Base-by-base conservation (phyloP, 2,113 vertebrate species). In the Gnathonemus longibarbis region DNA sequence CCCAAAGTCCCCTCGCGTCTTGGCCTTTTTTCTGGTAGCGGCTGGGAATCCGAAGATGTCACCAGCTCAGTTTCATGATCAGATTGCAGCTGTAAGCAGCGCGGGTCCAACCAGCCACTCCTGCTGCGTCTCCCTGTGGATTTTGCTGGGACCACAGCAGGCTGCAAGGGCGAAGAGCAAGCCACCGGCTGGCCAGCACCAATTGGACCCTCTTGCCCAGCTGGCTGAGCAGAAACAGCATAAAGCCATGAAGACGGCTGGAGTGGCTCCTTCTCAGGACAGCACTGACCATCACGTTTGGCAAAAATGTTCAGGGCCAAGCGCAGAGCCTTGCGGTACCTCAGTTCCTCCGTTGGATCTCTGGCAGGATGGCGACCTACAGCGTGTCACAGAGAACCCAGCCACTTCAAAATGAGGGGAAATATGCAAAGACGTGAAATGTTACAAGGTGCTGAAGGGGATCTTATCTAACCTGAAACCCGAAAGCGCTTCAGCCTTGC, bases 301-400 rank as follows among this genome's bases (percentile, higher is more conserved):
- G 11, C 49, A 27, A 88, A 70, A 17, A 48, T 39, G 27, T 84
- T 49, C 27, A 84, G 31, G 62, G 87, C 90, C 90, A 90, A 70
- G 46, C 87, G 74, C 53, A 90, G 53, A 24, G 35, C 87, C 27
- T 35, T 84, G 13, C 77, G 53, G 46, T 49, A 53, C 53, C 49
- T 58, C 77, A 90, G 50, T 17, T 89, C 77, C 21, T 84, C 10
- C 35, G 45, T 52, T n/a, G 53, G 74, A 50, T 39, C 77, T 52
- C 24, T 35, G 19, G 66, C 11, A 70, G 58, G 9, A 19, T 17
- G 31, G 11, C 24, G 35, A 19, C 58, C 66, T 53, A 27, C n/a
- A 77, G 19, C 8, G 19, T 9, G 31, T 31, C 31, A 39, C 70
- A 80, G 31, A 80, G 39, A 35, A 80, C 15, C 31, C 31, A 80